Percentiles rank a stretch among this genome's conserved stretches.
Conservation (phyloP, 2,888 invertebrate species). For the Amiota minor region DNA sequence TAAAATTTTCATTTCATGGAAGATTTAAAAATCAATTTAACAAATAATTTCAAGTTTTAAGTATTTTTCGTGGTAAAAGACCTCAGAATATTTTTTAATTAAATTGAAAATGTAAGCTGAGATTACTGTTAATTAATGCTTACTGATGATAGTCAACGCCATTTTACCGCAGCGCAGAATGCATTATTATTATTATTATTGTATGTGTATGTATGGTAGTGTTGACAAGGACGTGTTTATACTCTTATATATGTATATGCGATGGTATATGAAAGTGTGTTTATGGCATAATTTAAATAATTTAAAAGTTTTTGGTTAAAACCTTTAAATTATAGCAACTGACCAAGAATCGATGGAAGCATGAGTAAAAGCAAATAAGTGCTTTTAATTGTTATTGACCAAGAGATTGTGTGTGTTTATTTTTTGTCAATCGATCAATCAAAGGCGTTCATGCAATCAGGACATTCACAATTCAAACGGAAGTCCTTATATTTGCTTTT, state of each 20-base stretch:
- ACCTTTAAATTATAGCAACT: background rate
- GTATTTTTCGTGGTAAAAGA: constrained; percentile 3
- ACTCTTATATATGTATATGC: background rate
- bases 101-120: constrained; percentile 24
- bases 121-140: constrained; percentile 29
- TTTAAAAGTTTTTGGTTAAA: constrained; percentile 20
- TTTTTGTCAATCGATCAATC: constrained; percentile 7
- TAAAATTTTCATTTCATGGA: too few relatives aligned
- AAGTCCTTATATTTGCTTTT: background rate
- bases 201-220: background rate
- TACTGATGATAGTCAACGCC: constrained; percentile 16
- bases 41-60: too few relatives aligned
- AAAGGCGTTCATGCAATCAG: constrained; percentile 4
- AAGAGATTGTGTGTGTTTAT: background rate
- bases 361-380: background rate
- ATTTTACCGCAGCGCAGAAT: background rate
- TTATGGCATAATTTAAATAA: constrained; percentile 18
- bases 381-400: background rate
- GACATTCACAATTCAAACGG: constrained; percentile 8
- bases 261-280: background rate
- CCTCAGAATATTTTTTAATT: constrained; percentile 18
- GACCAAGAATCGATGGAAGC: too few relatives aligned
- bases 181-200: background rate
- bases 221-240: background rate
- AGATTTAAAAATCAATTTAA: too few relatives aligned